Conservation (phyloP, 1,140 invertebrate species). For the Brachionus rotundiformis region DNA sequence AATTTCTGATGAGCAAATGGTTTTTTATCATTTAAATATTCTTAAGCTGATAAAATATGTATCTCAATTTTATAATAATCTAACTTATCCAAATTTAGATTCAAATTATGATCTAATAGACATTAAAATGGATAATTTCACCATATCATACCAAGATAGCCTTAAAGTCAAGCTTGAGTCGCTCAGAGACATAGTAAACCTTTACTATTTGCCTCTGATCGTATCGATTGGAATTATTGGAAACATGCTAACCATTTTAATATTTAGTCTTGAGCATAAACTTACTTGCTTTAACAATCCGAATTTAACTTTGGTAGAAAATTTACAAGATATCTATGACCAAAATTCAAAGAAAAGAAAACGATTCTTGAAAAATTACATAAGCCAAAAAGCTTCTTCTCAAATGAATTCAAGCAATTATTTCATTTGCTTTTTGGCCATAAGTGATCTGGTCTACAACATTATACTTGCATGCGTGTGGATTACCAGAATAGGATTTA, state of each 20-base stretch:
- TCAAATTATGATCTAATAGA: too few relatives aligned
- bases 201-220: conserved; percentile 32
- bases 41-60: too few relatives aligned
- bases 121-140: too few relatives aligned
- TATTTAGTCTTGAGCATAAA: not conserved
- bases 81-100: too few relatives aligned
- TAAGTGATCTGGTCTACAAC: conserved; percentile 45
- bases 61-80: too few relatives aligned
- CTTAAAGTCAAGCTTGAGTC: conserved; percentile 21
- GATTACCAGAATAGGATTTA: conserved; percentile 42
- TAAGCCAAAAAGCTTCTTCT: not conserved
- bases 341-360: not conserved
- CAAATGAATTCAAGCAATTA: conserved; percentile 15
- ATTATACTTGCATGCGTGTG: conserved; percentile 41
- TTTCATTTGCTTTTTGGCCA: conserved; percentile 36
- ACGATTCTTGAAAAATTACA: not conserved
- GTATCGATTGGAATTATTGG: conserved; percentile 33
- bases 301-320: not conserved
- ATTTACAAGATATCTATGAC: not conserved
- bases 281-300: not conserved
- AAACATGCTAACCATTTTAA: conserved; percentile 13
- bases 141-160: not conserved
- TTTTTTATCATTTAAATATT: too few relatives aligned
- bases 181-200: conserved; percentile 31
- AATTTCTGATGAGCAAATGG: too few relatives aligned